phyloP scores from a whole-genome alignment of 2,888 invertebrate genomes.

The Tuta absoluta region DNA sequence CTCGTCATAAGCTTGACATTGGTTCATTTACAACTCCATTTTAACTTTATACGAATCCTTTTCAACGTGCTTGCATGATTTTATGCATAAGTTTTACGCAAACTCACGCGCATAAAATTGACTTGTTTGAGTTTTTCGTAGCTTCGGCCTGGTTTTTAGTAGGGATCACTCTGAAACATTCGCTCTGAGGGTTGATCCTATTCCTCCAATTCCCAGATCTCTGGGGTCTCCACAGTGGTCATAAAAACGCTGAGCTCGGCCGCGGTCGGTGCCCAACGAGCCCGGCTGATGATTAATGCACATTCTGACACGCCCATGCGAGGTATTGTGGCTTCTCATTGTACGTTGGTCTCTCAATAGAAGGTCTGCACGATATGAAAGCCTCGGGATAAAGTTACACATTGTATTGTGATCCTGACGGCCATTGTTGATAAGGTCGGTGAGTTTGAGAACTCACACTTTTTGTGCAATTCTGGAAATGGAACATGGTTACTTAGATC shows the following conservation, averaged over 20 bases:
- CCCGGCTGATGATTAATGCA: slow-evolving; percentile 41
- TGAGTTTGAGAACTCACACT: slow-evolving; percentile 6
- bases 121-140: too few relatives aligned
- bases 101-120: too few relatives aligned
- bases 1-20: too few relatives aligned
- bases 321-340: slow-evolving; percentile 26
- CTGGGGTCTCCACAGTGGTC: slow-evolving; percentile 37
- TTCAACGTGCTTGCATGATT: too few relatives aligned
- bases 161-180: too few relatives aligned
- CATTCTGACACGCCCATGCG: slow-evolving; percentile 34
- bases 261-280: slow-evolving; percentile 25
- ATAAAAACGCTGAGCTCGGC: slow-evolving; percentile 40
- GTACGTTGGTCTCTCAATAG: slow-evolving; percentile 17
- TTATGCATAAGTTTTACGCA: too few relatives aligned
- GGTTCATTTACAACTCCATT: too few relatives aligned
- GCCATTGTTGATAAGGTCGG: slow-evolving; percentile 19
- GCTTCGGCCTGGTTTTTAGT: too few relatives aligned
- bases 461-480: slow-evolving; percentile 7
- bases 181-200: slow-evolving; percentile 1
- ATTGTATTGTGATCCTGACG: slow-evolving; percentile 23
- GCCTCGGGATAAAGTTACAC: slow-evolving; percentile 24
- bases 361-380: slow-evolving; percentile 12
- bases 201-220: slow-evolving; percentile 14
- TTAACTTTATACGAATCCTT: too few relatives aligned
- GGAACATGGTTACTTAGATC: background rate